These are phyloP conservation scores for Acrocephalus kingi DNA, from an alignment of 2,113 vertebrate species.

Conservation along the genomic window DNA sequence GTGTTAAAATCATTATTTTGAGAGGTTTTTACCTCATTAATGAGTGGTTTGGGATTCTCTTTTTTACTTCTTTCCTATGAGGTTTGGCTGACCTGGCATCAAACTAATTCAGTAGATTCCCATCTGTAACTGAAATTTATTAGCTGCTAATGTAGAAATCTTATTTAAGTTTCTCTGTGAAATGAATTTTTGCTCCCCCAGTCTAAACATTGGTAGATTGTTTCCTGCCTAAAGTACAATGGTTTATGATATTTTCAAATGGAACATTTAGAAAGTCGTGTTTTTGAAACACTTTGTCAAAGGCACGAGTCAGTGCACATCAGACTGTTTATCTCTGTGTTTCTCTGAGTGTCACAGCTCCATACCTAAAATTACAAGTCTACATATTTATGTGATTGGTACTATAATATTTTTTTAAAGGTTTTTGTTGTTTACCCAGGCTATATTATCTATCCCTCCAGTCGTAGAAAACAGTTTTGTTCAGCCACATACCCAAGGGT, in stretches of 20 bases:
- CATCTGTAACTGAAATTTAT: background rate
- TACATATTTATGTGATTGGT: background rate
- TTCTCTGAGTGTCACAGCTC: background rate
- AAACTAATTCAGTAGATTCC: background rate
- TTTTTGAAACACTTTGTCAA: background rate
- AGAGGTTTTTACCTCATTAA: rapidly evolving
- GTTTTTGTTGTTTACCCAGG: background rate
- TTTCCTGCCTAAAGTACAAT: background rate
- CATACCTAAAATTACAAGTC: background rate
- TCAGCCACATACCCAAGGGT: background rate
- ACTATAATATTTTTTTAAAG: background rate
- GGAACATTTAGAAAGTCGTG: background rate
- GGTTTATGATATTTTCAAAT: background rate
- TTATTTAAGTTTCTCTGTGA: background rate
- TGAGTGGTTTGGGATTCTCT: background rate
- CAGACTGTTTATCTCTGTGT: background rate
- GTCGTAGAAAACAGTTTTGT: background rate
- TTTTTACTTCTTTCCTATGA: background rate
- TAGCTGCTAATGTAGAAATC: background rate
- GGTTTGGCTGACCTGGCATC: background rate
- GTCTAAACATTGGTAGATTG: background rate
- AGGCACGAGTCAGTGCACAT: background rate
- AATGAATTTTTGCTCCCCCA: background rate
- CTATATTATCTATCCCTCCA: background rate
- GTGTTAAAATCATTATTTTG: background rate